Conservation (phyloP, 1,140 invertebrate species). For the Lucilia cuprina region DNA sequence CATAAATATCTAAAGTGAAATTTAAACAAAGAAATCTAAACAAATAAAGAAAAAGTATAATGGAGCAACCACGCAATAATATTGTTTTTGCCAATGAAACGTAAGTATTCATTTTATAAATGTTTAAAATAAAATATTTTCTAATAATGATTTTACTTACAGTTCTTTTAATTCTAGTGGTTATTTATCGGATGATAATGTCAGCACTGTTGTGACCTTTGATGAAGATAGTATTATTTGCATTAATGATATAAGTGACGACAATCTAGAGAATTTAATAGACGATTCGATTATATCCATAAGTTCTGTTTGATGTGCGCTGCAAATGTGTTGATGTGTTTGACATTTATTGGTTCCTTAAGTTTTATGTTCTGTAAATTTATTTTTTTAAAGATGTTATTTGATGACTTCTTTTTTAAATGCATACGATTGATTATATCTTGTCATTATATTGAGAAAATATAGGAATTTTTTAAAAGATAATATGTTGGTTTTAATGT, state of each 20-base stretch:
- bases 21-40: neutral
- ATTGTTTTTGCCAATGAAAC: neutral
- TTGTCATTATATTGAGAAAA: neutral
- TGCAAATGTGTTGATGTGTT: neutral
- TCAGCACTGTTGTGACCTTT: neutral
- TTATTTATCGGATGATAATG: conserved; percentile 11
- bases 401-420: neutral
- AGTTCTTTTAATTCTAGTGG: conserved; percentile 15
- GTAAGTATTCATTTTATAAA: neutral
- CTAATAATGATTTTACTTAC: neutral
- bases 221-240: neutral
- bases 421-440: neutral
- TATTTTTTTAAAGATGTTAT: neutral
- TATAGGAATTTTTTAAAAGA: neutral
- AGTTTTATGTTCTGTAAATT: neutral
- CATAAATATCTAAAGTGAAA: neutral
- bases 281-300: neutral
- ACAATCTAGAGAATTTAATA: neutral
- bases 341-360: neutral
- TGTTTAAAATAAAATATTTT: too few relatives aligned
- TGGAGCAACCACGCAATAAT: neutral
- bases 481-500: too few relatives aligned
- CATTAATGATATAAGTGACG: neutral
- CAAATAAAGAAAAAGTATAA: neutral
- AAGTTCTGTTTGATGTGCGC: neutral